Evolutionary conservation across 2,888 invertebrate genomes (phyloP).

Genomic region (Atrina japonica): DNA sequence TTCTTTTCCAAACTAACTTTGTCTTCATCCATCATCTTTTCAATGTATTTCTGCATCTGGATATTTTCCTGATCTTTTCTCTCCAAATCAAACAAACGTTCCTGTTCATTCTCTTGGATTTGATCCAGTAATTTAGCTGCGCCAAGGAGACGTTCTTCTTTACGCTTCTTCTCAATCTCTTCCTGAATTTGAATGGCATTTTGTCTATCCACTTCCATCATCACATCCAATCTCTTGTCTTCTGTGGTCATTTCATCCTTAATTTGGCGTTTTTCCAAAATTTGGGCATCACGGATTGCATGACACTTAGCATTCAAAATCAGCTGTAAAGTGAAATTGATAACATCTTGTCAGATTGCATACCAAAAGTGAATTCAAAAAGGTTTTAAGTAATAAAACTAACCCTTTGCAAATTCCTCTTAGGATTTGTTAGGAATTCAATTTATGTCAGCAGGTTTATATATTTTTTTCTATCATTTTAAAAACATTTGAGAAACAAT

Average conservation of each 20-base stretch:
- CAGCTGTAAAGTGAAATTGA: slow-evolving; percentile 65
- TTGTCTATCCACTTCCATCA: slow-evolving; percentile 81
- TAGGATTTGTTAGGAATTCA: too few relatives aligned
- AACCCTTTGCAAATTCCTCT: too few relatives aligned
- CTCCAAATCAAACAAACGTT: slow-evolving; percentile 77
- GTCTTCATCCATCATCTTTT: slow-evolving; percentile 80
- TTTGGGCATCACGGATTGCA: slow-evolving; percentile 80
- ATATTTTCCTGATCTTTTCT: slow-evolving; percentile 80
- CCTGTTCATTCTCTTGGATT: slow-evolving; percentile 79
- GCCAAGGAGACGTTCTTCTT: slow-evolving; percentile 77
- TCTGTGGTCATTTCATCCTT: slow-evolving; percentile 77
- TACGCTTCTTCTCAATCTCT: slow-evolving; percentile 78
- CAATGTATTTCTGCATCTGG: slow-evolving; percentile 79
- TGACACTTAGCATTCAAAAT: slow-evolving; percentile 81
- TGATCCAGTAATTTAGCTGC: slow-evolving; percentile 80
- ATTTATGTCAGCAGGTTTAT: too few relatives aligned
- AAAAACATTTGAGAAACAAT: neutral
- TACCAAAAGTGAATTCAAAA: too few relatives aligned
- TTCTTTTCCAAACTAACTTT: slow-evolving; percentile 71
- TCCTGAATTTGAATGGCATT: slow-evolving; percentile 79
- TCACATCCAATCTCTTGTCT: slow-evolving; percentile 78
- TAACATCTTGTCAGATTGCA: neutral
- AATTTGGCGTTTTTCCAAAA: slow-evolving; percentile 79
- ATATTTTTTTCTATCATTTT: neutral
- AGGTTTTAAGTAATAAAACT: too few relatives aligned